Base-by-base conservation (phyloP, 2,888 invertebrate genomes). In the Strigamia maritima region DNA sequence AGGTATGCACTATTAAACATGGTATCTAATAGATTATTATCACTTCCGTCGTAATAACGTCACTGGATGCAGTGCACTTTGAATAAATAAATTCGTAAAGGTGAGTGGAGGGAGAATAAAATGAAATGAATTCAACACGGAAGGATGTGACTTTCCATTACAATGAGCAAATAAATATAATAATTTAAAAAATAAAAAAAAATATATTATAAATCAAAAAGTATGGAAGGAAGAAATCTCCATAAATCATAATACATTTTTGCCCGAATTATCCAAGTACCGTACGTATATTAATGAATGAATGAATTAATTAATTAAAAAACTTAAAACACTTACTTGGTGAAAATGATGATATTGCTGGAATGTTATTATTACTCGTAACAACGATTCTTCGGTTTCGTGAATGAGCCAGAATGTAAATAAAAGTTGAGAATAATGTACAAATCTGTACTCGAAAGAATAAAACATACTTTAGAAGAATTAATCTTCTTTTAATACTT, bases 121-220 rank as follows among this genome's bases (percentile, higher is more conserved):
- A 24, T 16, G 65, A 26, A 65, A 65, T 28, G 26, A 65, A 65
- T 49, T 49, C 65, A 65, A 65, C 65, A 65, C 65, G 65, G 65
- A 65, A 65, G 65, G 65, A 65, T 65, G 65, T 65, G 65, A 4
- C 65, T 65, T 65, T 65, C 65, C 65, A 65, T 26, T 65, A 65
- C 65, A 65, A 65, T 65, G 14, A 65, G 14, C 28, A 65, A 65
- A 65, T 65, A 28, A 26, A 28, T 28, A 28, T 65, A 26, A 26
- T 65, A 24, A 24, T 65, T 65, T 65, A 24, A 26, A 14, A 24
- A 65, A 65, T 24, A 19, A n/a, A 49, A 19, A 1, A 49, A 49
- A n/a, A 49, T 16, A n/a, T n/a, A n/a, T n/a, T n/a, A n/a, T n/a
- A n/a, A 44, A 44, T 44, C 44, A 2, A 38, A 10, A 22, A 2